Base-by-base conservation (phyloP, 92 coral and sea anemone genomes). In the Porites divaricata region DNA sequence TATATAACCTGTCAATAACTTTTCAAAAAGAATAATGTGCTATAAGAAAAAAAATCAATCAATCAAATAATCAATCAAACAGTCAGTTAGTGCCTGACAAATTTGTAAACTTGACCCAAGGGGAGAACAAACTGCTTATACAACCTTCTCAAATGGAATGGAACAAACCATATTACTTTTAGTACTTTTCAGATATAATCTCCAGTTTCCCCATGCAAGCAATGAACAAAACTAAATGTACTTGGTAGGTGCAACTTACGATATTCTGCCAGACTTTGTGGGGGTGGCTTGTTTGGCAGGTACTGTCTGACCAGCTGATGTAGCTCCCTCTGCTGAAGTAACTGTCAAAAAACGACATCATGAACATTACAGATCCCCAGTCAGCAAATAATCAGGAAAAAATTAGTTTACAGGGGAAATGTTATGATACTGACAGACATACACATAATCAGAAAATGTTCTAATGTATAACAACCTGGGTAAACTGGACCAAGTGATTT, bases 191-290 rank as follows among this genome's bases (percentile, higher is more conserved):
- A 35, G 45, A 35, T 0, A 35, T 35, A 3, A 35, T 35, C 45
- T 35, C 45, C 45, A 70, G n/a, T 22, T 26, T 10, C 17, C 20
- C 25, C 45, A 70, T 8, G 17, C 12, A 25, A 70, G 45, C 4
- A 35, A 35, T 16, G 4, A 8, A 52, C 20, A 16, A 14, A 19
- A 56, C 57, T 13, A 7, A 69, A 13, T 17, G n/a, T 41, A 23
- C 3, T n/a, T n/a, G 45, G 45, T 35, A 35, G 45, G 45, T 35
- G 53, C 24, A 1, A 79, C 98, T 91, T 88, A 95, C 98, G 96
- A 87, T 28, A 94, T 89, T 88, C 98, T 87, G 19, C 97, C 97
- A 75, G 99, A 97, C 82, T 97, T 97, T 63, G 98, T 97, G 15
- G 99, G 98, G 20, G 95, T 91, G 58, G 97, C 68, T 74, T 91